Percentiles rank a stretch among this genome's conserved stretches.
Conservation (phyloP, 1,140 invertebrate species). For the Reticulitermes speratus region DNA sequence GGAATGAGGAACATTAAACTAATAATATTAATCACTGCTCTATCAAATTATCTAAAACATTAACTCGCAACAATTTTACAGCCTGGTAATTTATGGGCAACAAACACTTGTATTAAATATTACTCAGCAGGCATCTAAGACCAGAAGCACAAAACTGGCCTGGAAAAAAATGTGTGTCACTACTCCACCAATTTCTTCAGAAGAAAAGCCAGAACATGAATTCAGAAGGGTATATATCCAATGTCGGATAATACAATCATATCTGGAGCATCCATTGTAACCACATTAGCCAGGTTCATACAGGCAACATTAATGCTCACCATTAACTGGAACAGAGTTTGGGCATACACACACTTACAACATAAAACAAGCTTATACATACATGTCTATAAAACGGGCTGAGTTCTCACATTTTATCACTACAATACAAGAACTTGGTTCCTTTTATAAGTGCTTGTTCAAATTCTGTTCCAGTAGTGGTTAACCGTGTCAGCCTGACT, state of each 20-base stretch:
- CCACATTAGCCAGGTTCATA: too few species aligned
- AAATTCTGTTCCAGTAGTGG: too few species aligned
- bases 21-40: conserved; percentile 25
- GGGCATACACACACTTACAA: too few species aligned
- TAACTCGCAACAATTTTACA: background rate
- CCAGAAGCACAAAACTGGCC: background rate
- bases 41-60: background rate
- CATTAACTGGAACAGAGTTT: too few species aligned
- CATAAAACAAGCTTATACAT: too few species aligned
- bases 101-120: background rate
- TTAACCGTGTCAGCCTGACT: too few species aligned
- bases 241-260: background rate
- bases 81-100: conserved; percentile 15
- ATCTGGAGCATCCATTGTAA: too few species aligned
- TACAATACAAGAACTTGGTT: too few species aligned
- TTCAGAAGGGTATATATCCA: background rate
- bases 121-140: background rate
- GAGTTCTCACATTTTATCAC: too few species aligned
- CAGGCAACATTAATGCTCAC: too few species aligned
- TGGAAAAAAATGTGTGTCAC: background rate
- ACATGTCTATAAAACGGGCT: too few species aligned
- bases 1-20: conserved; percentile 30
- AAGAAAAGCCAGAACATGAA: background rate
- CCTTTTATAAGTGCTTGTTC: too few species aligned
- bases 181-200: background rate